phyloP scores from a whole-genome alignment of 92 coral and sea anemone genomes.

The Porites rus region DNA sequence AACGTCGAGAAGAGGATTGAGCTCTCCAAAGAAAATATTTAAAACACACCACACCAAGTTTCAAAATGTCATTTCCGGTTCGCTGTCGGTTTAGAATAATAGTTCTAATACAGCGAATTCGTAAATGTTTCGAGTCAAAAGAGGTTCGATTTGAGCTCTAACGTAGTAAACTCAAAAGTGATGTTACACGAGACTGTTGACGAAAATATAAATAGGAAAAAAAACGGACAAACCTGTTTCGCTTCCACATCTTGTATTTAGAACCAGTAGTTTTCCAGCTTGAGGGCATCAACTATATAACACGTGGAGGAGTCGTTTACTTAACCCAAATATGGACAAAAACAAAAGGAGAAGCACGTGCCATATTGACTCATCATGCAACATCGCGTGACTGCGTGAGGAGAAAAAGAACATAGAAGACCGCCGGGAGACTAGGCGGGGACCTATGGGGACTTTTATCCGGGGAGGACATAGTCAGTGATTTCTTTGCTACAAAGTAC shows the following conservation, averaged over 20 bases:
- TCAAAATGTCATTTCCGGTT: no score
- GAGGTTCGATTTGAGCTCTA: neutral
- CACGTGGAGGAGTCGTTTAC: slow-evolving; percentile 29
- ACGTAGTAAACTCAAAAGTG: neutral
- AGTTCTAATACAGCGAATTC: no score
- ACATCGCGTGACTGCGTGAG: no score
- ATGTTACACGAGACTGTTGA: neutral
- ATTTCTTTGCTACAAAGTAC: neutral
- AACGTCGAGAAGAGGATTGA: no score
- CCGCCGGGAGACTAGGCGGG: no score
- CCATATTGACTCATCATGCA: neutral
- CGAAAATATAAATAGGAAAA: neutral
- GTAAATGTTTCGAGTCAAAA: neutral
- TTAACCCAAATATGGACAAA: slow-evolving; percentile 27
- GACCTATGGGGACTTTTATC: no score
- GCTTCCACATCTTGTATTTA: neutral
- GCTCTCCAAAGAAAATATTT: no score
- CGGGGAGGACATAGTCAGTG: neutral
- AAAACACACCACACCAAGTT: no score
- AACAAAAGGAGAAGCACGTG: slow-evolving; percentile 26
- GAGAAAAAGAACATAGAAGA: no score
- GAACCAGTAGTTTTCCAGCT: no score
- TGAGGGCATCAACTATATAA: neutral
- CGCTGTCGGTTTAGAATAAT: neutral
- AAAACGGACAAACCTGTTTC: slow-evolving; percentile 24